These are phyloP conservation scores for Lasioglossum vierecki DNA, from an alignment of 2,888 invertebrate genomes.

Conservation along the genomic window DNA sequence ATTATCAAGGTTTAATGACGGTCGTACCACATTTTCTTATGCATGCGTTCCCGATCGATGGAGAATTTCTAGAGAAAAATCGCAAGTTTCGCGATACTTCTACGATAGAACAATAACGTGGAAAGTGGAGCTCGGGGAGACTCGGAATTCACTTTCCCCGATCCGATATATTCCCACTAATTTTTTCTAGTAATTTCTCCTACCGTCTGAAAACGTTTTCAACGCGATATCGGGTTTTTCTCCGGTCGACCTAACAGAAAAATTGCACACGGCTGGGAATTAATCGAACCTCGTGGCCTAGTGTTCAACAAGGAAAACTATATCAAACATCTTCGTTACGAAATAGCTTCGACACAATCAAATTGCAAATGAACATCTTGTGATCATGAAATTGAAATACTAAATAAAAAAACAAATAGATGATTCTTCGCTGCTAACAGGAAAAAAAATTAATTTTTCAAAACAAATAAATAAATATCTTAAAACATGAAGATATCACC, in stretches of 20 bases:
- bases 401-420: not conserved
- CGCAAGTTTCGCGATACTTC: not conserved
- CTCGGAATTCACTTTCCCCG: conserved; percentile 35
- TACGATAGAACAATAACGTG: not conserved
- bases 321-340: not conserved
- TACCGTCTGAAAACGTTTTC: not conserved
- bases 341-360: not conserved
- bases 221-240: not conserved
- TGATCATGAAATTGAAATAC: not conserved
- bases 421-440: not conserved
- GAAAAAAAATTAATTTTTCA: not conserved
- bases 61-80: not conserved
- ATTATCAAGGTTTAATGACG: not conserved
- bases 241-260: not conserved
- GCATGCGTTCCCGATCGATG: not conserved
- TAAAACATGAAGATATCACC: too few relatives aligned
- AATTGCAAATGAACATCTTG: not conserved
- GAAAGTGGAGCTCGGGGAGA: conserved; percentile 11
- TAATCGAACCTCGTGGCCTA: not conserved
- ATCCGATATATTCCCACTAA: not conserved
- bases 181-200: conserved; percentile 14
- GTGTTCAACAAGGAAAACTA: not conserved
- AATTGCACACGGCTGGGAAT: not conserved
- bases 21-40: not conserved
- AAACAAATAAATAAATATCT: too few relatives aligned